These are phyloP conservation scores for Drosophila stalkeri DNA, from an alignment of 2,888 invertebrate species.

Conservation along the genomic window DNA sequence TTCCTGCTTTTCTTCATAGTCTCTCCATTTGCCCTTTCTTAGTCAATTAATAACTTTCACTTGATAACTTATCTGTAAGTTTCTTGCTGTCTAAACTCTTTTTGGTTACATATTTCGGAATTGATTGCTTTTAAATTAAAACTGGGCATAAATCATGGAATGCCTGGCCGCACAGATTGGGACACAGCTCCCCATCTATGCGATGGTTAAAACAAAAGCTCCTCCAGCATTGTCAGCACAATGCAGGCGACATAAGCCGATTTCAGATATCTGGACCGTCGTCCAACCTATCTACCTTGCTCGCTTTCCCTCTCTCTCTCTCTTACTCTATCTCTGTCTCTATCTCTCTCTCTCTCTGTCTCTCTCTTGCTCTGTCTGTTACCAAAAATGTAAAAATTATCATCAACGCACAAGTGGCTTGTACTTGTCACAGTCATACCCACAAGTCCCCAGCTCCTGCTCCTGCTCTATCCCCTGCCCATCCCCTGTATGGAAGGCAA, in stretches of 20 bases:
- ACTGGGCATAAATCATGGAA: slow-evolving; percentile 66
- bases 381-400: slow-evolving; percentile 74
- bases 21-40: too few relatives aligned
- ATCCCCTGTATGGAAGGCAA: slow-evolving; percentile 39
- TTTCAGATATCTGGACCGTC: slow-evolving; percentile 75
- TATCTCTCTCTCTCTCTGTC: background rate
- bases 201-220: slow-evolving; percentile 67
- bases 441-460: background rate
- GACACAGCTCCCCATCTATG: background rate
- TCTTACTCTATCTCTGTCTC: background rate
- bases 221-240: slow-evolving; percentile 78
- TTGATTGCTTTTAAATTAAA: slow-evolving; percentile 77
- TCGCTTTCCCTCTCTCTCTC: background rate
- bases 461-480: slow-evolving; percentile 12
- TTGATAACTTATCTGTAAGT: slow-evolving; percentile 36
- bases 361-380: slow-evolving; percentile 6
- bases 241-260: slow-evolving; percentile 84
- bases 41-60: slow-evolving; percentile 17
- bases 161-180: slow-evolving; percentile 55
- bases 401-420: slow-evolving; percentile 80
- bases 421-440: slow-evolving; percentile 72
- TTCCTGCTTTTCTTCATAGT: too few relatives aligned
- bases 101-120: slow-evolving; percentile 60
- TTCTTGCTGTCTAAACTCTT: slow-evolving; percentile 53
- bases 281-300: slow-evolving; percentile 5